Evolutionary conservation across 2,797 vertebrate genomes (phyloP).

Genomic region (Poliocrania exsul): DNA sequence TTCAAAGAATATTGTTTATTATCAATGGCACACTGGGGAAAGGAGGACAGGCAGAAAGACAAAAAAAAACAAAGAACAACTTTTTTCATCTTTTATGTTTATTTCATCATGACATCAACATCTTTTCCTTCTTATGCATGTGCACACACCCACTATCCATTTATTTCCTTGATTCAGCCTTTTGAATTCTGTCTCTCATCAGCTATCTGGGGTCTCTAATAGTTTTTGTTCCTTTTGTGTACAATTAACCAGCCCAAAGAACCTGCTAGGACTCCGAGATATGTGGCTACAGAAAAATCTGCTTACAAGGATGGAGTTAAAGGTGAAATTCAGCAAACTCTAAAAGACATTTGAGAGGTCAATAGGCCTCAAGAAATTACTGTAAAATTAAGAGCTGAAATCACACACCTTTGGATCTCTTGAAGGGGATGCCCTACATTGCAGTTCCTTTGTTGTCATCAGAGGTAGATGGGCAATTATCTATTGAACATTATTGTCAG

Average conservation of each 20-base stretch:
- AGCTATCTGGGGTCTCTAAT: background rate
- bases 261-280: background rate
- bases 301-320: background rate
- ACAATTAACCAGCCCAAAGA: background rate
- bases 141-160: fast-evolving
- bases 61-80: background rate
- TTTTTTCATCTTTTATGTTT: background rate
- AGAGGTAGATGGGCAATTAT: background rate
- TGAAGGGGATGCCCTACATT: background rate
- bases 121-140: fast-evolving
- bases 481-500: background rate
- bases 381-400: background rate
- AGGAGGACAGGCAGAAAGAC: background rate
- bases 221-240: background rate
- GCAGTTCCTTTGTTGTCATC: background rate
- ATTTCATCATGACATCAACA: background rate
- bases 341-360: background rate
- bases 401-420: background rate
- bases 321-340: background rate
- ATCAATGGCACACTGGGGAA: background rate
- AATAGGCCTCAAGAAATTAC: background rate
- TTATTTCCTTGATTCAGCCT: background rate
- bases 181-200: background rate
- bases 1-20: background rate
- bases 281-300: background rate